phyloP scores from a whole-genome alignment of 2,888 invertebrate species.

The Drosophila peninsularis region DNA sequence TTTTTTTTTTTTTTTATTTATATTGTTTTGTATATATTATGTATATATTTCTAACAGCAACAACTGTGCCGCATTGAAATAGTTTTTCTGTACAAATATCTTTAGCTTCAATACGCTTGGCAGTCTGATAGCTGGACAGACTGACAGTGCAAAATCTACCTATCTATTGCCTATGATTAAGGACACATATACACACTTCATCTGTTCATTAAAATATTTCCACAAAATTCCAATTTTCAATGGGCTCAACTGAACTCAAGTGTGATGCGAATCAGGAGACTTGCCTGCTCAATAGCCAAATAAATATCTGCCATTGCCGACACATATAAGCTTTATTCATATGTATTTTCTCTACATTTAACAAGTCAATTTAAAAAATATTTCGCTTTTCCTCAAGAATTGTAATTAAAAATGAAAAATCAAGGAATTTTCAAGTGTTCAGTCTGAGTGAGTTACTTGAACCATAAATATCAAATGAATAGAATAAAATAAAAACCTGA shows the following conservation, averaged over 20 bases:
- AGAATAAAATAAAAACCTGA: constrained; percentile 1
- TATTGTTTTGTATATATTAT: no score
- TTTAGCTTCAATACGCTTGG: no score
- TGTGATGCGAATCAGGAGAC: background rate
- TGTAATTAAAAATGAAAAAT: constrained; percentile 11
- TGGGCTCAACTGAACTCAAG: background rate
- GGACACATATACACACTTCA: no score
- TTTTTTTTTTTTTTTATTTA: no score
- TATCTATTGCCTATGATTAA: no score
- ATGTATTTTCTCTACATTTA: background rate
- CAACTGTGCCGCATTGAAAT: no score
- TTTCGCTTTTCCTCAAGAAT: background rate
- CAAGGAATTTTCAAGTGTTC: constrained; percentile 13
- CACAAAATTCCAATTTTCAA: no score
- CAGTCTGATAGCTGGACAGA: no score
- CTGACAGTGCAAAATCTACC: no score
- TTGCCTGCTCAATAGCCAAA: background rate
- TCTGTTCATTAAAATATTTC: no score
- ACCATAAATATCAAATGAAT: constrained; percentile 36
- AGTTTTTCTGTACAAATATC: no score
- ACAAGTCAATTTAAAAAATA: background rate
- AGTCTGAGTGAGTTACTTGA: constrained; percentile 19
- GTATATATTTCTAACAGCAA: no score
- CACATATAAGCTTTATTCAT: background rate
- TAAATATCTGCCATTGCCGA: background rate